Percentiles rank a stretch among this genome's conserved stretches.
These are phyloP conservation scores for Alentia gelatinosa DNA, from an alignment of 2,888 invertebrate species.

Conservation along the genomic window DNA sequence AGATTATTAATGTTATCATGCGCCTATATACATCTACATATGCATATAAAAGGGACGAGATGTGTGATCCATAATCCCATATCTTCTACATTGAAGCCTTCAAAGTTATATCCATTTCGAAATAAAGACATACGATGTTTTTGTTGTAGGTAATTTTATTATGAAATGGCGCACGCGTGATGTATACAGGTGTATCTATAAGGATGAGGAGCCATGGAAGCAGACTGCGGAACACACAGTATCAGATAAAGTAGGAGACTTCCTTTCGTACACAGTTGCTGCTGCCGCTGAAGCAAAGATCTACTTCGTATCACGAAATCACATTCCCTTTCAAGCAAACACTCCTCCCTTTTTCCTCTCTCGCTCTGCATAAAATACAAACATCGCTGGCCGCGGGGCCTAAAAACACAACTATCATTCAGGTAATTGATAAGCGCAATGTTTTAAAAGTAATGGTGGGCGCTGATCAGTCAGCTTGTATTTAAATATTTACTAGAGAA, in stretches of 20 bases:
- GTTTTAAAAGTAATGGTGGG: conserved; percentile 17
- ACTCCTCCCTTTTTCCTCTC: not conserved
- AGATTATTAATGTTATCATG: too few species aligned
- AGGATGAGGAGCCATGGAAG: too few species aligned
- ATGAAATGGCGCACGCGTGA: not conserved
- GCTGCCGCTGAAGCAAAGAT: too few species aligned
- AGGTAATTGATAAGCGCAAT: not conserved
- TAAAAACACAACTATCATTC: not conserved
- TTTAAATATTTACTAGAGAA: conserved; percentile 51
- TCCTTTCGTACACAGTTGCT: too few species aligned
- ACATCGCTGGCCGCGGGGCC: not conserved
- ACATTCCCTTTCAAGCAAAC: not conserved
- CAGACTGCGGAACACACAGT: too few species aligned
- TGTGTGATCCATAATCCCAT: too few species aligned
- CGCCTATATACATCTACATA: too few species aligned
- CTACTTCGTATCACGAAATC: not conserved
- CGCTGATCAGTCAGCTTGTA: conserved; percentile 19
- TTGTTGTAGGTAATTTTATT: not conserved
- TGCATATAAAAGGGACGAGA: too few species aligned
- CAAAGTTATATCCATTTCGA: too few species aligned
- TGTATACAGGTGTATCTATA: not conserved
- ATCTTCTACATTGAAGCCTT: too few species aligned
- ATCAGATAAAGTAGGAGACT: too few species aligned
- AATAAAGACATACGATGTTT: not conserved
- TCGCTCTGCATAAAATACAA: not conserved